These are phyloP conservation scores for Calyptommatus sinebrachiatus DNA, from an alignment of 2,113 vertebrate species.

Conservation along the genomic window DNA sequence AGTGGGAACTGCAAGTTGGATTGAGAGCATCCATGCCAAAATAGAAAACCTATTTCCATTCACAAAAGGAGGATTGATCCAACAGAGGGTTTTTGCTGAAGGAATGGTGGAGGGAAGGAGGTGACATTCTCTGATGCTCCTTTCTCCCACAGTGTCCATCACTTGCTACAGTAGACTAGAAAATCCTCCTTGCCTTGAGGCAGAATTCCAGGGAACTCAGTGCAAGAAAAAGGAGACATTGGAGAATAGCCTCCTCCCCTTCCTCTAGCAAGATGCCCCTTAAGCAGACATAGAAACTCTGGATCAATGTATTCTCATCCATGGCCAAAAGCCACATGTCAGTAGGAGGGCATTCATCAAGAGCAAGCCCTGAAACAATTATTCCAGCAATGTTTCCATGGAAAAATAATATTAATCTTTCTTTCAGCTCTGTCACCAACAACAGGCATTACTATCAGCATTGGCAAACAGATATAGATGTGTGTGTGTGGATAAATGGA, in stretches of 20 bases:
- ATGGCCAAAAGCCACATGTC: neutral
- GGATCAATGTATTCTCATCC: neutral
- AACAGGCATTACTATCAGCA: constrained; percentile 74
- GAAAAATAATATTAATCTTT: constrained; percentile 5
- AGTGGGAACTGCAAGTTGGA: constrained; percentile 28
- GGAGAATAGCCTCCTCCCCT: neutral
- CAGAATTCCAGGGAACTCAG: neutral
- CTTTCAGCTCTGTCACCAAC: constrained; percentile 42
- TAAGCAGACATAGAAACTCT: neutral
- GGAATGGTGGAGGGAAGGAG: neutral
- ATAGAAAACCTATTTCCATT: neutral
- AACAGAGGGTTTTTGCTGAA: neutral
- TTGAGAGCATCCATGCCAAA: neutral
- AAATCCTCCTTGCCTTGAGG: neutral
- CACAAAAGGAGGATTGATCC: neutral
- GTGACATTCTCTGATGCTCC: neutral
- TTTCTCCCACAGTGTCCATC: neutral
- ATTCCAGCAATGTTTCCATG: constrained; percentile 27
- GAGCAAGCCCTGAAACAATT: constrained; percentile 14
- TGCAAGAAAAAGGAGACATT: neutral
- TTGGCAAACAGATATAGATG: constrained; percentile 62
- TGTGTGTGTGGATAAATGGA: constrained; percentile 46
- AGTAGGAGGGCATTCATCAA: neutral
- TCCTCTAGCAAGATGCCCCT: neutral
- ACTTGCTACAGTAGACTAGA: neutral